Evolutionary conservation across 2,888 invertebrate genomes (phyloP).

Genomic region (Synergus japonicus): DNA sequence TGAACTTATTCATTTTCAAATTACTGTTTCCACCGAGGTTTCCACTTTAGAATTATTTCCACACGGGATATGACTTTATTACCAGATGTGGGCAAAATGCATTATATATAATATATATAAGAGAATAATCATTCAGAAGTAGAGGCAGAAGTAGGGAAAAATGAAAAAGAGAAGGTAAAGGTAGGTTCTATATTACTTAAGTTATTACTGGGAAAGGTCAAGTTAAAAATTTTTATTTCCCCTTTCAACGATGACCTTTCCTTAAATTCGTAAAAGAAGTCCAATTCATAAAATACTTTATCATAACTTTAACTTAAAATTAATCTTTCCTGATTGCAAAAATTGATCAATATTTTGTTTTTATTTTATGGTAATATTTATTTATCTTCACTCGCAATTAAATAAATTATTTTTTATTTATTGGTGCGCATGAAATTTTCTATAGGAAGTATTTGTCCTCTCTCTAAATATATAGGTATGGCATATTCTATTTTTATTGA

Average conservation of each 20-base stretch:
- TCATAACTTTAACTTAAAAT: no score
- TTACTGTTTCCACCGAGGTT: not conserved
- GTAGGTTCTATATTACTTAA: not conserved
- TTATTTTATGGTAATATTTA: no score
- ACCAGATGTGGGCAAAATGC: constrained; percentile 7
- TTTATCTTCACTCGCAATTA: not conserved
- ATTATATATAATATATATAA: not conserved
- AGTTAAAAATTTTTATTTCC: not conserved
- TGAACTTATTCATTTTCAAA: constrained; percentile 1
- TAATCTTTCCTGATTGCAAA: not conserved
- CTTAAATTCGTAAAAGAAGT: not conserved
- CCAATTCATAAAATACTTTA: not conserved
- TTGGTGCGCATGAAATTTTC: not conserved
- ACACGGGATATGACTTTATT: constrained; percentile 20
- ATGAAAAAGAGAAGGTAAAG: not conserved
- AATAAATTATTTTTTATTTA: not conserved
- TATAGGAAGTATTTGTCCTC: not conserved
- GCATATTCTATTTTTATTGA: not conserved
- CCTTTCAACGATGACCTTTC: not conserved
- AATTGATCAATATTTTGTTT: not conserved
- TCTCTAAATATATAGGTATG: not conserved
- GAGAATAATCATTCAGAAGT: constrained; percentile 1
- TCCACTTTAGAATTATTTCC: constrained; percentile 7
- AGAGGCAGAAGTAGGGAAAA: not conserved
- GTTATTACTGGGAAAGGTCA: not conserved